Evolutionary conservation across 2,888 invertebrate species (phyloP).

Genomic region (Caenorhabditis plicata): DNA sequence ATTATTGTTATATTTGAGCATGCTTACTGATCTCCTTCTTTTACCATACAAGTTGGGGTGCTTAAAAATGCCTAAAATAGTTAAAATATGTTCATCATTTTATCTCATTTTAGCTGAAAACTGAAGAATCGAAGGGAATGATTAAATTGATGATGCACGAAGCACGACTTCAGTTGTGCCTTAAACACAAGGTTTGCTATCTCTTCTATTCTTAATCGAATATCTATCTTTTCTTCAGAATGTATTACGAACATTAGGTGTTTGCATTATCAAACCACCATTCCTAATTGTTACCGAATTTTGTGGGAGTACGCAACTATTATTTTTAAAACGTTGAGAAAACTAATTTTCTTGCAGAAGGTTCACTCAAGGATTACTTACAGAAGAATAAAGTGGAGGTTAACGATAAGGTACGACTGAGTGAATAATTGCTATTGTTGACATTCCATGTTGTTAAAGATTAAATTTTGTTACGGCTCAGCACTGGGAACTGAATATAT

Average conservation of each 20-base stretch:
- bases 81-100: no score
- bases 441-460: no score
- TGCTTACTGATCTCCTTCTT: neutral
- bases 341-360: conserved; percentile 1
- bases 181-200: no score
- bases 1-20: neutral
- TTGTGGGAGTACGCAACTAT: neutral
- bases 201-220: no score
- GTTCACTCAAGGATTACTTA: conserved; percentile 1
- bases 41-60: neutral
- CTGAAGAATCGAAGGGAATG: neutral
- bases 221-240: no score
- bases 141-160: conserved; percentile 7
- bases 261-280: conserved; percentile 6
- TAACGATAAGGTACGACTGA: conserved; percentile 2
- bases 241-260: conserved; percentile 2
- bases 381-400: neutral
- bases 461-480: conserved; percentile 2
- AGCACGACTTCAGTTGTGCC: conserved; percentile 2
- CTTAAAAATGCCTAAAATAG: no score
- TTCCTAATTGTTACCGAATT: conserved; percentile 1
- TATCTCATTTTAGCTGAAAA: conserved; percentile 3
- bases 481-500: conserved; percentile 38
- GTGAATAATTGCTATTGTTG: no score
- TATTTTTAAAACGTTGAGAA: neutral